These are phyloP conservation scores for Ganaspis sp. DNA, from an alignment of 1,140 invertebrate genomes.

Conservation along the genomic window DNA sequence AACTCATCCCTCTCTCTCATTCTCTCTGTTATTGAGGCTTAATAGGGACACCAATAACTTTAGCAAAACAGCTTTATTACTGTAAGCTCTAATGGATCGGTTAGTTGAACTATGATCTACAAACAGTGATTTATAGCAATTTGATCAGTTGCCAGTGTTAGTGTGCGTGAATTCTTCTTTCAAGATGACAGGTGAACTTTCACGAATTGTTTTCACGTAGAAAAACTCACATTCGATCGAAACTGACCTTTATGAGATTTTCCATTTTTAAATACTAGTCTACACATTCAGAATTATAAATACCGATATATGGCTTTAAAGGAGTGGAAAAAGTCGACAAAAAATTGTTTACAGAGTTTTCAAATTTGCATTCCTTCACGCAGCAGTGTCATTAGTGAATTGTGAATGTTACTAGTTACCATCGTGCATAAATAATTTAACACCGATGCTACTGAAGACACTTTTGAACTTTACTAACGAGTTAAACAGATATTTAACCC, in stretches of 20 bases:
- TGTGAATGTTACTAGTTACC: background rate
- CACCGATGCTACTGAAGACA: background rate
- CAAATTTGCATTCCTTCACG: slow-evolving; percentile 12
- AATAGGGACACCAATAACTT: slow-evolving; percentile 47
- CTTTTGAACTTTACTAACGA: slow-evolving; percentile 23
- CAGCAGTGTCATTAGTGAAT: background rate
- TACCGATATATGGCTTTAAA: background rate
- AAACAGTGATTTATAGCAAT: slow-evolving; percentile 39
- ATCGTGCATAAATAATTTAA: slow-evolving; percentile 15
- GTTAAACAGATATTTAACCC: background rate
- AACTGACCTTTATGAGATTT: background rate
- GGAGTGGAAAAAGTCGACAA: background rate
- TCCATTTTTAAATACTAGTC: background rate
- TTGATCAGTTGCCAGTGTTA: slow-evolving; percentile 28
- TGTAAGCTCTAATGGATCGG: background rate
- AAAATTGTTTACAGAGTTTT: background rate
- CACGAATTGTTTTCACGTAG: slow-evolving; percentile 4
- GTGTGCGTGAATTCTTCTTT: slow-evolving; percentile 10
- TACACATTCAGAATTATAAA: background rate
- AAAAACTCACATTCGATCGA: background rate
- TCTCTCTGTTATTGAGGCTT: slow-evolving; percentile 11
- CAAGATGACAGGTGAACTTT: slow-evolving; percentile 21
- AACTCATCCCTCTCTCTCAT: slow-evolving; percentile 3
- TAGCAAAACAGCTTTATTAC: slow-evolving; percentile 48
- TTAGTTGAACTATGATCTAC: slow-evolving; percentile 39